Evolutionary conservation across 1,140 invertebrate genomes (phyloP).

Genomic region (Eulimnadia texana): DNA sequence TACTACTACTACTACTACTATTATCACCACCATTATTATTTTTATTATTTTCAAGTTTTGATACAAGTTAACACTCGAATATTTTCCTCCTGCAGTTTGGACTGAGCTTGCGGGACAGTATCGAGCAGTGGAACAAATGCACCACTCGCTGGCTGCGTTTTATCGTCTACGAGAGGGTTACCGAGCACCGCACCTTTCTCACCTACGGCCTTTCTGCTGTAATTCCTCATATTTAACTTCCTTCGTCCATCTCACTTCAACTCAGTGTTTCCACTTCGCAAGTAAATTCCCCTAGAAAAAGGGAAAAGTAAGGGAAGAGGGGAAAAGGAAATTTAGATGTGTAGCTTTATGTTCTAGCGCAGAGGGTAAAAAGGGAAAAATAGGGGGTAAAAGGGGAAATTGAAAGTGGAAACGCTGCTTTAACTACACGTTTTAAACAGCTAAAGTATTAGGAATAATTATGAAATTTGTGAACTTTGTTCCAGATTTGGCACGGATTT

Average conservation of each 20-base stretch:
- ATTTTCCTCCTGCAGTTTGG: constrained; percentile 56
- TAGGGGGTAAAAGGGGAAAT: too few species aligned
- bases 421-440: not conserved
- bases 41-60: too few species aligned
- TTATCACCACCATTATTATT: too few species aligned
- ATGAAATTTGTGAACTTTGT: constrained; percentile 78
- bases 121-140: constrained; percentile 80
- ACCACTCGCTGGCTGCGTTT: constrained; percentile 79
- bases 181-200: constrained; percentile 33
- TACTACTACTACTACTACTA: too few species aligned
- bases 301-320: too few species aligned
- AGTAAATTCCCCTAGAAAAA: not conserved
- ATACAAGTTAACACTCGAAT: too few species aligned
- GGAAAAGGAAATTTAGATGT: too few species aligned
- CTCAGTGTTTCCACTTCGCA: not conserved
- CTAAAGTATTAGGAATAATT: constrained; percentile 4
- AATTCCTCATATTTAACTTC: not conserved
- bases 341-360: too few species aligned
- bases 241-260: not conserved
- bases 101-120: constrained; percentile 59
- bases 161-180: constrained; percentile 68
- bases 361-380: too few species aligned
- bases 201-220: constrained; percentile 29
- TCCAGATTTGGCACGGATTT: constrained; percentile 81
- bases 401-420: too few species aligned